Percentiles rank a stretch among this genome's conserved stretches.
Conservation (phyloP, 2,113 vertebrate genomes). For the Callocephalon fimbriatum region DNA sequence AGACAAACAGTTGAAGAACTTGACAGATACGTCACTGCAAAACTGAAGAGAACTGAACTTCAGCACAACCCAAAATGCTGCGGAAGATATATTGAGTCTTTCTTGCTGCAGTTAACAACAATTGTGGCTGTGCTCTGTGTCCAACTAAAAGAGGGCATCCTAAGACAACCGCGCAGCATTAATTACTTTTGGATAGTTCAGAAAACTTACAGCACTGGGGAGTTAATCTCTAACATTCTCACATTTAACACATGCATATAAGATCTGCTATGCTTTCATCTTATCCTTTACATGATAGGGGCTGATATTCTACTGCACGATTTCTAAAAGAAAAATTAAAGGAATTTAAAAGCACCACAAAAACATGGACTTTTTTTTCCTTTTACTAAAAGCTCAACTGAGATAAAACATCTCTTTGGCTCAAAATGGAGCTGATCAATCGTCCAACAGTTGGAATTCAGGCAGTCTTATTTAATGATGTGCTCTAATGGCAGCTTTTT, state of each 20-base stretch:
- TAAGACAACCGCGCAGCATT: neutral
- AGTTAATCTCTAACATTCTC: slow-evolving; percentile 6
- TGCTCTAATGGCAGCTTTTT: slow-evolving; percentile 31
- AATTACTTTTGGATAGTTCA: neutral
- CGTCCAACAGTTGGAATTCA: slow-evolving; percentile 30
- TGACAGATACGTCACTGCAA: neutral
- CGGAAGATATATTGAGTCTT: neutral
- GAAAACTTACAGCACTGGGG: neutral
- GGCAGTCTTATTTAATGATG: slow-evolving; percentile 34
- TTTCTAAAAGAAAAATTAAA: slow-evolving; percentile 22
- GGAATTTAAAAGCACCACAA: neutral
- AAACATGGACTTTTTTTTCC: neutral
- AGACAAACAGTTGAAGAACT: neutral
- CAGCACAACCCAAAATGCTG: neutral
- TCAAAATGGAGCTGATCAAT: slow-evolving; percentile 33
- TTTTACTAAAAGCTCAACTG: neutral
- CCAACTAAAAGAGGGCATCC: neutral
- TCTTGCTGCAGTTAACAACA: neutral
- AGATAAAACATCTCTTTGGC: neutral
- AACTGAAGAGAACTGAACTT: neutral
- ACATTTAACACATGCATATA: neutral
- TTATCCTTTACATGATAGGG: neutral
- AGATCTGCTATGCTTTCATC: slow-evolving; percentile 24
- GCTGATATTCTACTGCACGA: neutral
- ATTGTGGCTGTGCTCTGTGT: neutral